These are phyloP conservation scores for Candoia aspera DNA, from an alignment of 2,113 vertebrate genomes.

Conservation along the genomic window DNA sequence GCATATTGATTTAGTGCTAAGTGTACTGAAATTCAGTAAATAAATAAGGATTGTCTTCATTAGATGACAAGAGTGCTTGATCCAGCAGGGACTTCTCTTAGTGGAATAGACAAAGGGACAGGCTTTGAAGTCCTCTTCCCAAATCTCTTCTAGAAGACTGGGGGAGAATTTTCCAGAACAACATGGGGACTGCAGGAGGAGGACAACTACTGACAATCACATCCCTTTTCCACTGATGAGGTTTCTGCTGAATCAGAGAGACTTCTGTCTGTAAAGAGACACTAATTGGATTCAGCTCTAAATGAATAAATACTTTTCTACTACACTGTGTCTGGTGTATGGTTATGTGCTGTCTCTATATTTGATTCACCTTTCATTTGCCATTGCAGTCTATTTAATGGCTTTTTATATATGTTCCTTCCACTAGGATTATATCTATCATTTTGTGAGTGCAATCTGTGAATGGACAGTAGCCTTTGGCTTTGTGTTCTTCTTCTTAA, in stretches of 20 bases:
- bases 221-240: neutral
- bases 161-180: neutral
- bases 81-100: neutral
- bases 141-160: neutral
- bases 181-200: neutral
- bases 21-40: neutral
- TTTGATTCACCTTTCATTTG: neutral
- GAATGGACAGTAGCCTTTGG: constrained; percentile 93
- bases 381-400: neutral
- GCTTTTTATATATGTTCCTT: constrained; percentile 38
- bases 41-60: neutral
- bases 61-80: neutral
- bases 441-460: constrained; percentile 82
- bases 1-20: too few relatives aligned
- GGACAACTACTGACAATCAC: neutral
- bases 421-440: constrained; percentile 75
- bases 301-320: neutral
- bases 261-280: neutral
- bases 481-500: constrained; percentile 92
- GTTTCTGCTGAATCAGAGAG: neutral
- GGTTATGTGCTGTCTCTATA: neutral
- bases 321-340: neutral
- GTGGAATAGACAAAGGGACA: neutral
- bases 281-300: neutral
- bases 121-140: neutral